Evolutionary conservation across 1,140 invertebrate species (phyloP), one percentile per base, ranked within the genome.

Genomic region (Heliconius himera): DNA sequence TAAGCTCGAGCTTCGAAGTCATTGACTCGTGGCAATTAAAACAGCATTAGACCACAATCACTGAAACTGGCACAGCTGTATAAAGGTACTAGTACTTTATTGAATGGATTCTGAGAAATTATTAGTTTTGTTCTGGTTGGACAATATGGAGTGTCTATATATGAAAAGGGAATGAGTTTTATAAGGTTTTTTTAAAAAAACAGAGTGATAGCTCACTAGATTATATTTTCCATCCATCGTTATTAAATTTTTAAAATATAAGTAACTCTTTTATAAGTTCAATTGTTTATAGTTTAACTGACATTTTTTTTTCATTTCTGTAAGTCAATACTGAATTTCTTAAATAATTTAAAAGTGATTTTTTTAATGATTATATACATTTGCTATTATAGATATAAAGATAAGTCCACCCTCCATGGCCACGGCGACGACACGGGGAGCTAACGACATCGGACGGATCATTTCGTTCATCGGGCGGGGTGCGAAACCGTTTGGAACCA

Each of bases 381-480:
- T 13, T 29, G 0, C 2, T 70, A 33, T 20, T 36, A 72, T 33
- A 18, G 8, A 41, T 73, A 74, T 33, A 77, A 70, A 89, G 86
- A 80, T 84, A 84, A 87, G 86, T 90, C 86, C 85, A 89, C 86
- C 73, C 76, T 29, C 77, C 74, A 83, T 70, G 81, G 79, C 74
- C 82, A 78, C 49, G 80, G 81, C 82, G 79, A 83, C 85, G 84
- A 86, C 85, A 82, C 84, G 84, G 90, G 89, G 91, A 87, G 85
- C 86, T 91, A 86, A 87, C 86, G 85, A 87, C 87, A 83, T 90
- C 91, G 92, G 91, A 94, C 92, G 92, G 91, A 93, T 92, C 89
- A 89, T 82, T 92, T 90, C 90, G 90, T 90, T 92, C 88, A 90
- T 85, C 78, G 82, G 85, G 85, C 80, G 82, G 82, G 78, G 85